Evolutionary conservation across 2,113 vertebrate genomes (phyloP).

Genomic region (Ranitomeya variabilis): DNA sequence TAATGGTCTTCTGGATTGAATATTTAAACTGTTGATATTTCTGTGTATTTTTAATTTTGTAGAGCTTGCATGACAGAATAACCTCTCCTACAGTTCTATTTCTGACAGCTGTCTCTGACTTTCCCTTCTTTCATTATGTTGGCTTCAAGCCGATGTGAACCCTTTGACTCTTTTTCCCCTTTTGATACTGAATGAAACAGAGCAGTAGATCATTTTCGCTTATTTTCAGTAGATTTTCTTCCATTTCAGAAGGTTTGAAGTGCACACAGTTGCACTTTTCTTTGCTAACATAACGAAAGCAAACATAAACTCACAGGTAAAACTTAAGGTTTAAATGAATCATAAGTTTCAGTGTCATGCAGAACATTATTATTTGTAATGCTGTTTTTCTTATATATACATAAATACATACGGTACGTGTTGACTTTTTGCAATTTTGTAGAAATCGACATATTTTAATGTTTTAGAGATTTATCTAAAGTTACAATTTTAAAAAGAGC

Average conservation of each 20-base stretch:
- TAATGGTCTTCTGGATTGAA: not conserved
- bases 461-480: too few species aligned
- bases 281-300: not conserved
- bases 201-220: not conserved
- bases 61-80: slow-evolving; percentile 19
- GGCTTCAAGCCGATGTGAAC: slow-evolving; percentile 11
- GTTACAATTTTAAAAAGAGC: too few species aligned
- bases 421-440: too few species aligned
- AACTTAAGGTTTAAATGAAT: not conserved
- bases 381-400: too few species aligned
- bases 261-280: not conserved
- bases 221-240: not conserved
- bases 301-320: not conserved
- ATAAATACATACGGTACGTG: too few species aligned
- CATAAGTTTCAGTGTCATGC: not conserved
- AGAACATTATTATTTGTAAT: not conserved
- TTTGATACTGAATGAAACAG: slow-evolving; percentile 1
- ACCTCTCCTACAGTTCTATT: slow-evolving; percentile 7
- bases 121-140: slow-evolving; percentile 30
- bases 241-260: slow-evolving; percentile 19
- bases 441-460: too few species aligned
- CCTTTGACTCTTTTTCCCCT: slow-evolving; percentile 7
- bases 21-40: not conserved
- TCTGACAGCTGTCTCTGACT: slow-evolving; percentile 11
- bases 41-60: slow-evolving; percentile 24